phyloP scores from a whole-genome alignment of 1,140 invertebrate genomes.

The Micrasema minimum region DNA sequence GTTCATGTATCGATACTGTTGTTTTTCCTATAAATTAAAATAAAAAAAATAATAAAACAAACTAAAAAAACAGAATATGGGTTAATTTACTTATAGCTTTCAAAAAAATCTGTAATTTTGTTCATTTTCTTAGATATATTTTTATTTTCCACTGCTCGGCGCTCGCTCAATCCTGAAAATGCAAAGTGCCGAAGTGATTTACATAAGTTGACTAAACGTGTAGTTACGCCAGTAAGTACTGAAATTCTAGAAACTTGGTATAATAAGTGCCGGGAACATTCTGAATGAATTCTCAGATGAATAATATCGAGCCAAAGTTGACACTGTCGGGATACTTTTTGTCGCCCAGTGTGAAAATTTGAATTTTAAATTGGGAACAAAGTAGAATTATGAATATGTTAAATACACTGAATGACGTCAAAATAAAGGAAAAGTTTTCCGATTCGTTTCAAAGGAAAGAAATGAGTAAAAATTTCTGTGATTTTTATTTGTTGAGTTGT shows the following conservation, averaged over 20 bases:
- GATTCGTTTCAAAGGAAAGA: constrained; percentile 33
- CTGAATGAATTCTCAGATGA: constrained; percentile 52
- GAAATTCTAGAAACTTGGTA: no score
- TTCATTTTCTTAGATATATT: no score
- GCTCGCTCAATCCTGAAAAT: not conserved
- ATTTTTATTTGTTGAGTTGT: constrained; percentile 26
- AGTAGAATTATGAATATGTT: constrained; percentile 45
- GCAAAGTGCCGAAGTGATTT: constrained; percentile 33
- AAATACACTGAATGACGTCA: constrained; percentile 32
- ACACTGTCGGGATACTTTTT: constrained; percentile 52
- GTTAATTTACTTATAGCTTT: no score
- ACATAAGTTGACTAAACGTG: constrained; percentile 44
- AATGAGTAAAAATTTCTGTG: constrained; percentile 8
- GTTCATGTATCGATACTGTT: no score
- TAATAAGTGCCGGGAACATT: constrained; percentile 27
- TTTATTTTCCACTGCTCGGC: no score
- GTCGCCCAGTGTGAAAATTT: constrained; percentile 49
- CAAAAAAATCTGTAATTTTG: no score
- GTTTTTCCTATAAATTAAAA: no score
- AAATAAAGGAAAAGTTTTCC: constrained; percentile 27
- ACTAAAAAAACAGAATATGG: no score
- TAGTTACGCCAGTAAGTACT: not conserved
- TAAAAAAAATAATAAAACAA: no score
- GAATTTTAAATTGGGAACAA: constrained; percentile 50
- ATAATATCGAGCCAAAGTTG: constrained; percentile 53